phyloP scores from a whole-genome alignment of 2,113 vertebrate genomes.

The Pandion haliaetus region DNA sequence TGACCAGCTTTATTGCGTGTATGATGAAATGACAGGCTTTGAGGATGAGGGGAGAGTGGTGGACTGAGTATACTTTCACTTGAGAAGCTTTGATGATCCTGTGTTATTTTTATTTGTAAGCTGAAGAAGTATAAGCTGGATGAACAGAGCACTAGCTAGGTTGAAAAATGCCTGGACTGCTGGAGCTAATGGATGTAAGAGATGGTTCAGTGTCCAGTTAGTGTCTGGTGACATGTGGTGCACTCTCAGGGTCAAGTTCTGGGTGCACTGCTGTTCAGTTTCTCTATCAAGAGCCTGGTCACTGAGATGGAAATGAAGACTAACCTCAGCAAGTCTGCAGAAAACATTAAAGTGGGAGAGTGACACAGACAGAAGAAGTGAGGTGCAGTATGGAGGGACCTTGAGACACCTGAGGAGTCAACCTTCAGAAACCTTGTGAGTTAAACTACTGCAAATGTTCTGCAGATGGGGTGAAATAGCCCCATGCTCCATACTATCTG shows the following conservation, averaged over 20 bases:
- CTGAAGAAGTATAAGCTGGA: not conserved
- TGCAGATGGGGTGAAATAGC: not conserved
- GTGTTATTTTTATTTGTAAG: not conserved
- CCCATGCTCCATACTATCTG: not conserved
- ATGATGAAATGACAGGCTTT: not conserved
- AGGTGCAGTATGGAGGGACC: not conserved
- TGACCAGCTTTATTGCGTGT: not conserved
- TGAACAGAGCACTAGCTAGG: not conserved
- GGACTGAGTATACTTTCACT: not conserved
- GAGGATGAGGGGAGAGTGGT: not conserved
- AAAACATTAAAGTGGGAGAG: not conserved
- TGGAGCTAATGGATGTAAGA: not conserved
- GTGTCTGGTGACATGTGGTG: not conserved
- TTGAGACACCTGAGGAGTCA: not conserved
- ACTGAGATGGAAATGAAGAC: not conserved
- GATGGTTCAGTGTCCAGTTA: not conserved
- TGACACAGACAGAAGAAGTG: not conserved
- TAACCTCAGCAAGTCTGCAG: not conserved
- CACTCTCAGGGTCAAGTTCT: not conserved
- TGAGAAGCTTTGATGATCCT: not conserved
- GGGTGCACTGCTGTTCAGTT: not conserved
- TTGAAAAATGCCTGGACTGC: not conserved
- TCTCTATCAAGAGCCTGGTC: not conserved
- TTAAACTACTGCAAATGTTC: not conserved
- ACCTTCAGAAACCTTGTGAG: not conserved